phyloP scores from a whole-genome alignment of 2,113 vertebrate genomes.

The Psophia crepitans region DNA sequence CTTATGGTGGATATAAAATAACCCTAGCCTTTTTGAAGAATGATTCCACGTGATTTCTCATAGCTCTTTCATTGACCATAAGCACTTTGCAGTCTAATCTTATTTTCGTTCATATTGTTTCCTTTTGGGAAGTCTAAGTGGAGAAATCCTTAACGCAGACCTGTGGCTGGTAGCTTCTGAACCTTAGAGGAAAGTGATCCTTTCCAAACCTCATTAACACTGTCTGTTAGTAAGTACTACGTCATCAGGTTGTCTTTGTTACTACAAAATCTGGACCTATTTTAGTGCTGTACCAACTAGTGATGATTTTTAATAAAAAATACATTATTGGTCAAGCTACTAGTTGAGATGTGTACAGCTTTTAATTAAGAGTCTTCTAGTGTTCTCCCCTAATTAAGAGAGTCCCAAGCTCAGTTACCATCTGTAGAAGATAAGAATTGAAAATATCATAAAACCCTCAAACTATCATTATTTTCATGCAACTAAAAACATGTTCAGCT shows the following conservation, averaged over 20 bases:
- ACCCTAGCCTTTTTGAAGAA: neutral
- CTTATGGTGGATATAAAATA: neutral
- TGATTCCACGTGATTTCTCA: accelerated
- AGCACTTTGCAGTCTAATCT: neutral
- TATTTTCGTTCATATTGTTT: neutral
- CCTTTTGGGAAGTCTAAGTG: neutral
- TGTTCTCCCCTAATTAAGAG: neutral
- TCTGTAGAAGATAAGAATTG: neutral
- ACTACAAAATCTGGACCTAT: neutral
- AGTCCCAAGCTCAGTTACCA: neutral
- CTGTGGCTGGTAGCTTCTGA: neutral
- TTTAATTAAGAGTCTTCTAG: neutral
- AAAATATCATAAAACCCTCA: neutral
- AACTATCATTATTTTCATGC: neutral
- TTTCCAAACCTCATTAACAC: neutral
- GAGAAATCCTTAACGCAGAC: neutral
- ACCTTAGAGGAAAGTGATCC: neutral
- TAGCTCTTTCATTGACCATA: neutral
- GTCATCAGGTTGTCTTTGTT: neutral
- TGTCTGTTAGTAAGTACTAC: neutral
- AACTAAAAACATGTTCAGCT: neutral
- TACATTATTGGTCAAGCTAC: neutral
- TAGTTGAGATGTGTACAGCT: neutral
- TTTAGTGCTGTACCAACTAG: neutral
- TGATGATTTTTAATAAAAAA: neutral